Evolutionary conservation across 2,888 invertebrate species (phyloP).

Genomic region (Cheilosia soror): DNA sequence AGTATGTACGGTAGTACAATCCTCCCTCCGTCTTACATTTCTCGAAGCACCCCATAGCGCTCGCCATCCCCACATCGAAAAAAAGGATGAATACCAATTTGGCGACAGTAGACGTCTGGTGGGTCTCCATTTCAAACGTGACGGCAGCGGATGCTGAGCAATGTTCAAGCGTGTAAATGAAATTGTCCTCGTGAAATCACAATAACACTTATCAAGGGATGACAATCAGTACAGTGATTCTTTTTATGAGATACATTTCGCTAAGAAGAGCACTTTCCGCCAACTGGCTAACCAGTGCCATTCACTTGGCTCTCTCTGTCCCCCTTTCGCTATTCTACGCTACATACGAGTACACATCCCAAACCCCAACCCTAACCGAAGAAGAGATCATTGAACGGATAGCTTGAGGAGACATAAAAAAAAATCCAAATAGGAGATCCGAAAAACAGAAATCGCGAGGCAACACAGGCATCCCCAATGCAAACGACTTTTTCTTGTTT

Average conservation of each 20-base stretch:
- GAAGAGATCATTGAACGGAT: conserved; percentile 67
- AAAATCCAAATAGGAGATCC: background rate
- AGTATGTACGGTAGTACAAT: conserved; percentile 18
- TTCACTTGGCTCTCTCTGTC: conserved; percentile 13
- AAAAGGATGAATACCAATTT: conserved; percentile 57
- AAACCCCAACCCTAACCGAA: conserved; percentile 8
- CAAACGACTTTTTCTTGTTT: conserved; percentile 37
- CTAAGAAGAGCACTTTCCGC: conserved; percentile 33
- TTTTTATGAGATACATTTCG: conserved; percentile 54
- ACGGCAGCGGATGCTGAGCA: conserved; percentile 39
- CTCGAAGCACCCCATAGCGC: conserved; percentile 17
- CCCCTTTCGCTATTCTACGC: background rate
- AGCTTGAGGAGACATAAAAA: conserved; percentile 28
- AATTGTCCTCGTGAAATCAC: conserved; percentile 69
- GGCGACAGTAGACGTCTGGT: conserved; percentile 64
- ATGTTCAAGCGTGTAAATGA: conserved; percentile 71
- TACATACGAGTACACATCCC: conserved; percentile 1
- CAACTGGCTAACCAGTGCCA: conserved; percentile 47
- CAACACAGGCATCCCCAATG: conserved; percentile 8
- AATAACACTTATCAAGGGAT: conserved; percentile 70
- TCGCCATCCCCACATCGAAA: background rate
- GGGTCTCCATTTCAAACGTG: conserved; percentile 28
- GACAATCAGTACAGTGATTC: conserved; percentile 65
- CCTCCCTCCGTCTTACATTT: conserved; percentile 34
- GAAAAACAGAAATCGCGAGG: conserved; percentile 4